Conservation (phyloP, 2,113 vertebrate genomes). For the Guaruba guarouba region DNA sequence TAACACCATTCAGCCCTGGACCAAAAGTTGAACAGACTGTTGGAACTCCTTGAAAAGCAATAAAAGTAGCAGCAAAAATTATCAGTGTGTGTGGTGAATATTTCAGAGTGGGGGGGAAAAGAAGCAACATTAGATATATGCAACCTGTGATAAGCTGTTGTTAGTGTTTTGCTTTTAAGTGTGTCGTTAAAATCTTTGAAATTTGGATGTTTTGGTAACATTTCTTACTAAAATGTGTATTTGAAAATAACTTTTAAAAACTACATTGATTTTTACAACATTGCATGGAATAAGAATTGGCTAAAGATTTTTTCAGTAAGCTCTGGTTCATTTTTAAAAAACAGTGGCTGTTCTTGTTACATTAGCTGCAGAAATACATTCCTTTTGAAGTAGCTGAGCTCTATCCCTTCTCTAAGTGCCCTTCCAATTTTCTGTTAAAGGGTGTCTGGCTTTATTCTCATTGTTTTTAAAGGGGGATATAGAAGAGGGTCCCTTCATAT, state of each 20-base stretch:
- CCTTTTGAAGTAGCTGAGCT: neutral
- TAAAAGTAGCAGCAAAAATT: neutral
- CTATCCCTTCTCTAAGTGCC: neutral
- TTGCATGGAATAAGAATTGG: neutral
- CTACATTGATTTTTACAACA: neutral
- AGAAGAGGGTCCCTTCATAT: neutral
- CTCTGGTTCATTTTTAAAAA: neutral
- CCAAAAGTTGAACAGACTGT: neutral
- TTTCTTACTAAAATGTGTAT: neutral
- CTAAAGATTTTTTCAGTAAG: neutral
- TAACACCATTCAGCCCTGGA: neutral
- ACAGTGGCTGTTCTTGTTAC: neutral
- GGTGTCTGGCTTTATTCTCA: neutral
- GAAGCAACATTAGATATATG: neutral
- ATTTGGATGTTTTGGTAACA: neutral
- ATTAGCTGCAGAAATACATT: neutral
- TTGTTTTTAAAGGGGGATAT: neutral
- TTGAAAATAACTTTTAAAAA: neutral
- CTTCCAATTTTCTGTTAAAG: neutral
- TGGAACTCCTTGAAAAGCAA: neutral
- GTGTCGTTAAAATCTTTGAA: neutral
- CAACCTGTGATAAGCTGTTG: neutral
- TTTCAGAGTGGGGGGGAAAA: neutral
- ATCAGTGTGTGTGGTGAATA: neutral
- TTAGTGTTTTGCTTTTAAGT: neutral